phyloP scores from a whole-genome alignment of 1,140 invertebrate species.

The Euglossa dilemma region DNA sequence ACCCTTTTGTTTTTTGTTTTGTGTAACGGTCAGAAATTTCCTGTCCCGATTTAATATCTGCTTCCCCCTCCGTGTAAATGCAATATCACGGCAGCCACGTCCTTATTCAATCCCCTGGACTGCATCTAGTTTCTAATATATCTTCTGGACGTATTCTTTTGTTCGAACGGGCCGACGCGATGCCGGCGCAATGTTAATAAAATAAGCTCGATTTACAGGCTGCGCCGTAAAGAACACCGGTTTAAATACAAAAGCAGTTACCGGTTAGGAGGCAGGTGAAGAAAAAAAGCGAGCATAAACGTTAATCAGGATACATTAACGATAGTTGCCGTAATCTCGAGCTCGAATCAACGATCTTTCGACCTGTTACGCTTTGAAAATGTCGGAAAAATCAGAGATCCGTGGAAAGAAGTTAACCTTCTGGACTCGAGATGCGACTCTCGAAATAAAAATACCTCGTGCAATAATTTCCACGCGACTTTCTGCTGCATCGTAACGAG shows the following conservation, averaged over 20 bases:
- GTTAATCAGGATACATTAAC: slow-evolving; percentile 28
- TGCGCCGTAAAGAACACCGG: not conserved
- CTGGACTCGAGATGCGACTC: no score
- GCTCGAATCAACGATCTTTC: not conserved
- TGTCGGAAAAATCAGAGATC: not conserved
- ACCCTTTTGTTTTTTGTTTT: not conserved
- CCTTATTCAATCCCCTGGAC: not conserved
- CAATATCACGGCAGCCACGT: not conserved
- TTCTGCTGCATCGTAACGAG: no score
- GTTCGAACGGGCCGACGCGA: not conserved
- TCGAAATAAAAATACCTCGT: no score
- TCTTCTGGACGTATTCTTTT: slow-evolving; percentile 13
- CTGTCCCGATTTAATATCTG: not conserved
- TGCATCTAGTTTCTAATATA: slow-evolving; percentile 20
- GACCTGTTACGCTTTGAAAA: not conserved
- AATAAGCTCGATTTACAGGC: slow-evolving; percentile 14
- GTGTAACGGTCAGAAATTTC: not conserved
- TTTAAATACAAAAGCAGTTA: slow-evolving; percentile 30
- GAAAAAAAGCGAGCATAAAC: not conserved
- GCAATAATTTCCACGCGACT: no score
- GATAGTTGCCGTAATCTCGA: not conserved
- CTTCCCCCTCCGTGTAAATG: not conserved
- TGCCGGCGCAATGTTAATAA: slow-evolving; percentile 14
- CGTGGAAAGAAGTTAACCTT: no score
- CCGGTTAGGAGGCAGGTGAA: not conserved